Evolutionary conservation across 1,140 invertebrate species (phyloP), one percentile per base, ranked within the genome.

Genomic region (Chelonus insularis): DNA sequence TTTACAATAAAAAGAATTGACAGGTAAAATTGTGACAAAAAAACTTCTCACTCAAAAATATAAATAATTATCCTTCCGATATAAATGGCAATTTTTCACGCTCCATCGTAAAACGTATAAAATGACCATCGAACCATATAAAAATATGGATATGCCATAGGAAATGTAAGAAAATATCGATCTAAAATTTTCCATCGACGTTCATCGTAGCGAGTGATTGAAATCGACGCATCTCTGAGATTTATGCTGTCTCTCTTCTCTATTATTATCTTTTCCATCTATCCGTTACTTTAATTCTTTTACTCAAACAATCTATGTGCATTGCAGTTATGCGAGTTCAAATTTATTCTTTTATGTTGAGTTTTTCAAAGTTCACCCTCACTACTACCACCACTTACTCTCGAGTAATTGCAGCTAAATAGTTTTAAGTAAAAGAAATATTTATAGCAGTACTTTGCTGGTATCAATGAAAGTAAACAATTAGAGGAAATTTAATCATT

Each of bases 131-230:
- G 14, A 16, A 34, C 55, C 51, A 62, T 51, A 9, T 54, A 50
- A 63, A 63, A 58, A 55, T 29, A 43, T 50, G 11, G 20, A 16
- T n/a, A 51, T 16, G 32, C 29, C 47, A 23, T 25, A 43, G 32
- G 12, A 48, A 25, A 47, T 12, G 14, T 8, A 39, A 45, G 50
- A 36, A 29, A 57, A 47, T 62, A 66, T 62, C 56, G 57, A 66
- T 50, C 64, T 48, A 29, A 39, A 45, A 45, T 56, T 65, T 59
- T 58, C 63, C 54, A 62, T 65, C 64, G 64, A 50, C 59, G 64
- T 59, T 65, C 56, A 62, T 29, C 43, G 59, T 65, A 65, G 55
- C 64, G 64, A 59, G 64, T 65, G 60, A 65, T 65, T 65, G 55
- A 65, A 65, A 60, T 65, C 64, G 64, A 65, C 64, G 56, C 39